Percentiles rank a stretch among this genome's conserved stretches.
phyloP scores from a whole-genome alignment of 2,797 vertebrate species.

The Carcharodon carcharias region DNA sequence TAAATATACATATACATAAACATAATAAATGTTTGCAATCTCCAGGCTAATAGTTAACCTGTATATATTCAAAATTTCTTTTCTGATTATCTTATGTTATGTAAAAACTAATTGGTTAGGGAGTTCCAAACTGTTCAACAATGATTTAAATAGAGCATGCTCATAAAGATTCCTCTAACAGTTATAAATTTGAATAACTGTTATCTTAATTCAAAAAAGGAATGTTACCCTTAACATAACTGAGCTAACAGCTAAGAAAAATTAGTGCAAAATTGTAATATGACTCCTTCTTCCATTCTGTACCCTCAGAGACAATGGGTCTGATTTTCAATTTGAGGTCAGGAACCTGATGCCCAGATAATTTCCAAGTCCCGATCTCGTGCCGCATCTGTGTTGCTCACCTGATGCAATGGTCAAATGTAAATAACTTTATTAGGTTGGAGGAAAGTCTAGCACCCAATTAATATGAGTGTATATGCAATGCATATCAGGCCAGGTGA shows the following conservation, averaged over 20 bases:
- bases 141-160: neutral
- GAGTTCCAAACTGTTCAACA: too few species aligned
- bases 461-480: too few species aligned
- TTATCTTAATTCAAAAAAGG: neutral
- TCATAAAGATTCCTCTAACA: neutral
- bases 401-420: too few species aligned
- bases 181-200: neutral
- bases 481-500: neutral
- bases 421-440: too few species aligned
- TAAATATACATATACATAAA: neutral
- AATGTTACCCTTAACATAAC: too few species aligned
- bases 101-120: neutral
- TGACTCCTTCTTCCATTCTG: neutral
- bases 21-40: neutral
- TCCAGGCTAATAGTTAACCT: neutral
- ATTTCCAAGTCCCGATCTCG: too few species aligned
- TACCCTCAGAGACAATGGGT: neutral
- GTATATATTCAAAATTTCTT: neutral
- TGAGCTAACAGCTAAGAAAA: neutral
- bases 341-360: too few species aligned
- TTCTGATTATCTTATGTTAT: neutral
- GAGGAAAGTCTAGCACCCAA: too few species aligned
- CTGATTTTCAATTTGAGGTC: too few species aligned
- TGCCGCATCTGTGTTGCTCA: too few species aligned
- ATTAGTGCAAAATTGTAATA: neutral